phyloP scores from a whole-genome alignment of 2,113 vertebrate genomes.

The Zonotrichia leucophrys region DNA sequence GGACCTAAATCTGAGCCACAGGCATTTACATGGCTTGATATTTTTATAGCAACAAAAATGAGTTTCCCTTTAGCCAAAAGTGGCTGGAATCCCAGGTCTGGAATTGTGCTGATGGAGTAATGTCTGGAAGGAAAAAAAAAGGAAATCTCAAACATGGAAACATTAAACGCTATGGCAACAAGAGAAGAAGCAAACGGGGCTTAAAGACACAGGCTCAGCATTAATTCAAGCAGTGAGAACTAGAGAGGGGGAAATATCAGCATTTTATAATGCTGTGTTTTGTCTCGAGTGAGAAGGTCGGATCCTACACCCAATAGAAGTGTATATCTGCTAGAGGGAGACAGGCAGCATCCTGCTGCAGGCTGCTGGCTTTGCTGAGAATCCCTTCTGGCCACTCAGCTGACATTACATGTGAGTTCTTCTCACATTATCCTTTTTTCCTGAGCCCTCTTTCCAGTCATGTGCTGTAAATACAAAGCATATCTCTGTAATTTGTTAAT shows the following conservation, averaged over 20 bases:
- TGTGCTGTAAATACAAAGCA: conserved; percentile 27
- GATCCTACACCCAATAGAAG: not conserved
- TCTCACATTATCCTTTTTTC: not conserved
- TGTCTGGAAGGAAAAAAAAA: conserved; percentile 62
- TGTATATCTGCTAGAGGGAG: accelerated
- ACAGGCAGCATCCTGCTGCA: not conserved
- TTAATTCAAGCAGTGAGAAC: not conserved
- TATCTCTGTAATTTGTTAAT: conserved; percentile 20
- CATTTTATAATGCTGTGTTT: not conserved
- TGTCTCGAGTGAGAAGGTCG: not conserved
- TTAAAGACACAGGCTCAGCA: conserved; percentile 38
- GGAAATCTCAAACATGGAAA: conserved; percentile 67
- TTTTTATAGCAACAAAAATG: conserved; percentile 48
- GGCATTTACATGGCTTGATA: not conserved
- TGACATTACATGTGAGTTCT: conserved; percentile 17
- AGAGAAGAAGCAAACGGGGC: conserved; percentile 56
- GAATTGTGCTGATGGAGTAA: conserved; percentile 69
- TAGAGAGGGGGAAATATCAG: conserved; percentile 4
- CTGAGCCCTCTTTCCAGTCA: not conserved
- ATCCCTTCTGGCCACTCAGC: not conserved
- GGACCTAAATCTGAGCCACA: not conserved
- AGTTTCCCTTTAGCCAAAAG: conserved; percentile 62
- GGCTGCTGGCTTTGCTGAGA: not conserved
- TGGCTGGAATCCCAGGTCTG: conserved; percentile 66
- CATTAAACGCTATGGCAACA: conserved; percentile 69